phyloP scores from a whole-genome alignment of 2,888 invertebrate genomes.

The Drosophila siamana region DNA sequence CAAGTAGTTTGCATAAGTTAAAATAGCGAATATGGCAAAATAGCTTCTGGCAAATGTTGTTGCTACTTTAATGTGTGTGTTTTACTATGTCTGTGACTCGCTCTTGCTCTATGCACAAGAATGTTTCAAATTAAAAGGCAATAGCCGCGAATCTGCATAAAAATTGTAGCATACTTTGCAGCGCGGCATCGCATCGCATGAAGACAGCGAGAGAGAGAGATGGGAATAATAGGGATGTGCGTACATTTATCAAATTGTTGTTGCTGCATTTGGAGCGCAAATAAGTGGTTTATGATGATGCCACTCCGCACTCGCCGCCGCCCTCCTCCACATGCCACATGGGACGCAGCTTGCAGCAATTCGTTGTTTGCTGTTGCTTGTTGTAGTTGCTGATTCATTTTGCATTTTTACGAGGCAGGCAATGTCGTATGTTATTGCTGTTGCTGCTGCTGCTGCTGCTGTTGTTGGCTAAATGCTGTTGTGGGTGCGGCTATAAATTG shows the following conservation, averaged over 20 bases:
- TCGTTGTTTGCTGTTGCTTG: constrained; percentile 14
- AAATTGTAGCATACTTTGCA: constrained; percentile 56
- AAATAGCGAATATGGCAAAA: too few species aligned
- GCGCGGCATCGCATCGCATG: constrained; percentile 23
- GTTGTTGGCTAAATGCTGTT: constrained; percentile 56
- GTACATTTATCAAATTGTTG: constrained; percentile 69
- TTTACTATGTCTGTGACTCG: not conserved
- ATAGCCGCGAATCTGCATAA: not conserved
- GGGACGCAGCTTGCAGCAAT: constrained; percentile 32
- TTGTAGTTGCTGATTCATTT: constrained; percentile 59
- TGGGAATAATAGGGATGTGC: constrained; percentile 6
- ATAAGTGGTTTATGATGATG: constrained; percentile 80
- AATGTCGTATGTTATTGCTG: constrained; percentile 49
- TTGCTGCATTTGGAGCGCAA: constrained; percentile 79
- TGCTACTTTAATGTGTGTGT: not conserved
- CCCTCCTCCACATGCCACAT: not conserved
- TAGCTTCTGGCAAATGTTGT: not conserved
- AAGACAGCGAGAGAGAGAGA: constrained; percentile 9
- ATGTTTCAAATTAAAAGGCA: constrained; percentile 19
- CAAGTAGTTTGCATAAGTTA: too few species aligned
- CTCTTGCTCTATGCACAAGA: too few species aligned
- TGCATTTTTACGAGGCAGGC: constrained; percentile 73
- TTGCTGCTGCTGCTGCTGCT: constrained; percentile 33
- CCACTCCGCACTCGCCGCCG: not conserved
- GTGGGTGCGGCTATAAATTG: constrained; percentile 72